A percentile compares a stretch with the other conserved stretches of the same genome.
phyloP scores from a whole-genome alignment of 2,888 invertebrate species.

The Chromoteleia sp. region DNA sequence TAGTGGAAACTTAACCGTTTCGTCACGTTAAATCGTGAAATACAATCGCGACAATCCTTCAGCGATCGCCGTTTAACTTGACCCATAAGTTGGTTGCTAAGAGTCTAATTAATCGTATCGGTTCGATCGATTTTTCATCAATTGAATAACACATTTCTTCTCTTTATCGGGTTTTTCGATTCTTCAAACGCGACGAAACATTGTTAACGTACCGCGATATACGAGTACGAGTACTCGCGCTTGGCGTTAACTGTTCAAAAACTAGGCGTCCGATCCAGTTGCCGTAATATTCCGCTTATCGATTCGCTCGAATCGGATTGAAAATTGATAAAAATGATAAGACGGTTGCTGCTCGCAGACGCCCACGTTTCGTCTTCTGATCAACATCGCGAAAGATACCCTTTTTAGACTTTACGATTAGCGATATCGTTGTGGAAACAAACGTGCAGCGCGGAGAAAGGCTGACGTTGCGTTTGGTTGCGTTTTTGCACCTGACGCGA shows the following conservation, averaged over 20 bases:
- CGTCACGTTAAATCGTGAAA: not conserved
- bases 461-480: not conserved
- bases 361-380: slow-evolving; percentile 13
- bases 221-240: no score
- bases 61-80: not conserved
- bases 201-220: no score
- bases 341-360: slow-evolving; percentile 12
- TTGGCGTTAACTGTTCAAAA: no score
- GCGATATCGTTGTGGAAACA: not conserved
- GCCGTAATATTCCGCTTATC: slow-evolving; percentile 22
- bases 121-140: no score
- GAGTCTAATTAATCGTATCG: no score
- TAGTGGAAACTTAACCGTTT: slow-evolving; percentile 3
- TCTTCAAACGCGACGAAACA: no score
- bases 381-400: slow-evolving; percentile 5
- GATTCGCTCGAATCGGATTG: slow-evolving; percentile 30
- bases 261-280: slow-evolving; percentile 7
- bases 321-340: slow-evolving; percentile 37
- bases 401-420: not conserved
- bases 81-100: not conserved
- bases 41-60: slow-evolving; percentile 2
- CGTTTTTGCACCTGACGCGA: slow-evolving; percentile 29
- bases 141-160: no score
- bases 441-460: no score
- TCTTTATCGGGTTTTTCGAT: no score